phyloP scores from a whole-genome alignment of 2,888 invertebrate species.

The Lasioglossum leucozonium region DNA sequence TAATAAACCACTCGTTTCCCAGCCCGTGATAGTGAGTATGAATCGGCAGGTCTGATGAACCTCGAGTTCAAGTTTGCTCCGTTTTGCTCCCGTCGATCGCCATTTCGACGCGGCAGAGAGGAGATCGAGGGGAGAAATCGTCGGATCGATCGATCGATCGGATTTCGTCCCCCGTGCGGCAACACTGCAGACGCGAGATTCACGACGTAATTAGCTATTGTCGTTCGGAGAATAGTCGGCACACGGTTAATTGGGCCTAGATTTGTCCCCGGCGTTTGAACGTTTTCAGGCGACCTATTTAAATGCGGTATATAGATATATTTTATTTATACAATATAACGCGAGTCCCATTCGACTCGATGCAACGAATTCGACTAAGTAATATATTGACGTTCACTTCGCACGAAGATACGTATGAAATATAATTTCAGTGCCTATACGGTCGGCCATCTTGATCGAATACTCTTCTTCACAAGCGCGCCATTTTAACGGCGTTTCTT shows the following conservation, averaged over 20 bases:
- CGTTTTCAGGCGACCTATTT: conserved; percentile 63
- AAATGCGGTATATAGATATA: conserved; percentile 56
- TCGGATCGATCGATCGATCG: conserved; percentile 11
- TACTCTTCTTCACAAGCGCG: not conserved
- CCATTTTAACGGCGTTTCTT: not conserved
- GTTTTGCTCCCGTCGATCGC: not conserved
- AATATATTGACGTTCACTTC: conserved; percentile 68
- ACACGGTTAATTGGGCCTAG: conserved; percentile 50
- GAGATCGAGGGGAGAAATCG: not conserved
- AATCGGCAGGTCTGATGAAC: not conserved
- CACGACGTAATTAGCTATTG: conserved; percentile 48
- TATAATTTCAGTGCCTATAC: conserved; percentile 63
- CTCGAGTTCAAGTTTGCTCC: not conserved
- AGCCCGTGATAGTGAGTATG: not conserved
- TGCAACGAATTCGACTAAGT: conserved; percentile 68
- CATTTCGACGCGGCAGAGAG: not conserved
- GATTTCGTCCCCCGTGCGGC: not conserved
- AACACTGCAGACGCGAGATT: conserved; percentile 47
- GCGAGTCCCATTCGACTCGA: conserved; percentile 49
- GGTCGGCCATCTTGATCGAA: conserved; percentile 55
- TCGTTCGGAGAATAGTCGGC: conserved; percentile 49
- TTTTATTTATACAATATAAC: conserved; percentile 53
- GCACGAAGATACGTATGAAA: conserved; percentile 64
- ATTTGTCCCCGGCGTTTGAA: conserved; percentile 52
- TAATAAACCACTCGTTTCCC: not conserved